phyloP scores from a whole-genome alignment of 1,140 invertebrate genomes.

The Drosophila ohnishii region DNA sequence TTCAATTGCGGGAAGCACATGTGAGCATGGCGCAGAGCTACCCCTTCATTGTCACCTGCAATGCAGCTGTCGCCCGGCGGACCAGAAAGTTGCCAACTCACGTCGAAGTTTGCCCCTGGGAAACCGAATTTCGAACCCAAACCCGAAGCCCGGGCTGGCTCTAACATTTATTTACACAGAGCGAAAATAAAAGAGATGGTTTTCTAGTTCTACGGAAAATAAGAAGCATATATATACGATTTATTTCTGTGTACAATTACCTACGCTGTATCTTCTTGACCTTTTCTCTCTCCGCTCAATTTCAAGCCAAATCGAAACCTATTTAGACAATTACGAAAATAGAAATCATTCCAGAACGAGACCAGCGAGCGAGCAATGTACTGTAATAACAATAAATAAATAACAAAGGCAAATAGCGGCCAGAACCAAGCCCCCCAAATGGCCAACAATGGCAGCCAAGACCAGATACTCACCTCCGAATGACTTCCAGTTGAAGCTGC shows the following conservation, averaged over 20 bases:
- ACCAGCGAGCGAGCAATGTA: conserved; percentile 60
- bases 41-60: conserved; percentile 50
- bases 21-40: conserved; percentile 17
- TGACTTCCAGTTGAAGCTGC: conserved; percentile 29
- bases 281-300: conserved; percentile 26
- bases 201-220: too few species aligned
- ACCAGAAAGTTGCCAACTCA: conserved; percentile 52
- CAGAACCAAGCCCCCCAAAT: conserved; percentile 51
- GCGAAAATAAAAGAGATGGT: neutral
- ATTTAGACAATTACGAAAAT: conserved; percentile 71
- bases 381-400: conserved; percentile 80
- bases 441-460: conserved; percentile 54
- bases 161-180: conserved; percentile 8
- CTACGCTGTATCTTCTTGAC: neutral
- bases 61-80: conserved; percentile 40
- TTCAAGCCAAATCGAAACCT: conserved; percentile 64
- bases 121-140: conserved; percentile 13
- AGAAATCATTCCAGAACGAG: conserved; percentile 57
- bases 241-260: neutral
- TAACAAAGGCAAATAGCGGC: conserved; percentile 78
- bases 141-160: neutral
- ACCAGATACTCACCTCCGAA: conserved; percentile 44
- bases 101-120: conserved; percentile 28
- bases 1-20: conserved; percentile 33
- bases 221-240: too few species aligned